Evolutionary conservation across 35 echinoderm and acorn worm species (phyloP), one percentile per base, ranked within the genome.

Genomic region (Ptychodera flava): DNA sequence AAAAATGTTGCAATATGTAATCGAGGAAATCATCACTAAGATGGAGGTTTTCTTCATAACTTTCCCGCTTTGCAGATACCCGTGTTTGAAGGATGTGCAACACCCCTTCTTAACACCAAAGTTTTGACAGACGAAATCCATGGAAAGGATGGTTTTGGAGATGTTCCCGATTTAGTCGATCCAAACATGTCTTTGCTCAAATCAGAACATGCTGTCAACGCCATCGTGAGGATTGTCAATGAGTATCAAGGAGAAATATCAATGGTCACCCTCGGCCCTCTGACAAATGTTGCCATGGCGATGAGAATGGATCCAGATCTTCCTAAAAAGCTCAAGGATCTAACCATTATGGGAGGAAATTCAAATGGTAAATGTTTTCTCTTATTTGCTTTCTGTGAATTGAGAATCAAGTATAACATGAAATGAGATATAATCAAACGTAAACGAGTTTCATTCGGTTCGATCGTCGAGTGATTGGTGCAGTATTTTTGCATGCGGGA

Each of bases 21-120:
- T n/a, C n/a, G n/a, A n/a, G n/a, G n/a, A n/a, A n/a, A n/a, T n/a
- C n/a, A n/a, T n/a, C n/a, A n/a, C n/a, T n/a, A n/a, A n/a, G n/a
- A n/a, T n/a, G n/a, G n/a, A n/a, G n/a, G n/a, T n/a, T n/a, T n/a
- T n/a, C n/a, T n/a, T n/a, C n/a, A n/a, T n/a, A n/a, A n/a, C n/a
- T n/a, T n/a, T n/a, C n/a, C n/a, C n/a, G n/a, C n/a, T n/a, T n/a
- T 77, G 31, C 76, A 94, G 96, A 85, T 99, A 78, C 96, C 96
- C 0, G 89, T 99, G 29, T 99, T 84, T 85, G 78, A 77, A 79
- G 96, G 93, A 80, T 77, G 88, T 29, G 33, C 38, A 15, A 86
- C 33, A 28, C 31, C 64, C 30, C 33, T 99, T 1, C 37, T 99
- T 29, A 77, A 80, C 34, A 87, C 35, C 76, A 35, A 29, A 16